Percentiles rank a stretch among this genome's conserved stretches.
These are phyloP conservation scores for Sarcophaga variegata DNA, from an alignment of 2,888 invertebrate species.

Conservation along the genomic window DNA sequence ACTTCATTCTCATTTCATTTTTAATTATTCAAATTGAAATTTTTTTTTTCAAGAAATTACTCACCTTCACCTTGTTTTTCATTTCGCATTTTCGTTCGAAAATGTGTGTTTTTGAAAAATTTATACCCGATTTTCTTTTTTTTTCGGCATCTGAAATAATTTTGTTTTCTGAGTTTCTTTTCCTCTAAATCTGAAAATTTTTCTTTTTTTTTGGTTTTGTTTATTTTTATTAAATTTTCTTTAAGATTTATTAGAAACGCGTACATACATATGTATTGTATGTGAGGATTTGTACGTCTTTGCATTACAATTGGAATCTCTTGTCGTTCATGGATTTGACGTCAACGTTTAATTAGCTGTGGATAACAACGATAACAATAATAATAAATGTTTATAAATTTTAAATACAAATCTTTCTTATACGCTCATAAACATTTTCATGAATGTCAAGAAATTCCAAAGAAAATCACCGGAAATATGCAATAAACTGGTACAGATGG, in stretches of 20 bases:
- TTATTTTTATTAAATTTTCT: constrained; percentile 39
- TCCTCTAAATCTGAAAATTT: not conserved
- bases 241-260: constrained; percentile 41
- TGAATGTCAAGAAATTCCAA: not conserved
- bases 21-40: constrained; percentile 27
- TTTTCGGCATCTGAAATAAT: too few relatives aligned
- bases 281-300: not conserved
- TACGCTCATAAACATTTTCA: too few relatives aligned
- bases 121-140: constrained; percentile 15
- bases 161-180: not conserved
- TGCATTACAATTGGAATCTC: constrained; percentile 47
- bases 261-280: too few relatives aligned
- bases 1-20: not conserved
- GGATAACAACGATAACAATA: not conserved
- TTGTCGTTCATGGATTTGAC: constrained; percentile 39
- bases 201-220: not conserved
- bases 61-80: constrained; percentile 67
- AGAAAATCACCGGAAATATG: not conserved
- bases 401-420: not conserved
- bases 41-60: constrained; percentile 44
- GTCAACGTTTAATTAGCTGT: constrained; percentile 57
- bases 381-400: not conserved
- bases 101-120: constrained; percentile 41
- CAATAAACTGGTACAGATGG: not conserved
- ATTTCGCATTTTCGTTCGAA: constrained; percentile 13